phyloP scores from a whole-genome alignment of 2,797 vertebrate genomes.

The Leptatherina wallacei region DNA sequence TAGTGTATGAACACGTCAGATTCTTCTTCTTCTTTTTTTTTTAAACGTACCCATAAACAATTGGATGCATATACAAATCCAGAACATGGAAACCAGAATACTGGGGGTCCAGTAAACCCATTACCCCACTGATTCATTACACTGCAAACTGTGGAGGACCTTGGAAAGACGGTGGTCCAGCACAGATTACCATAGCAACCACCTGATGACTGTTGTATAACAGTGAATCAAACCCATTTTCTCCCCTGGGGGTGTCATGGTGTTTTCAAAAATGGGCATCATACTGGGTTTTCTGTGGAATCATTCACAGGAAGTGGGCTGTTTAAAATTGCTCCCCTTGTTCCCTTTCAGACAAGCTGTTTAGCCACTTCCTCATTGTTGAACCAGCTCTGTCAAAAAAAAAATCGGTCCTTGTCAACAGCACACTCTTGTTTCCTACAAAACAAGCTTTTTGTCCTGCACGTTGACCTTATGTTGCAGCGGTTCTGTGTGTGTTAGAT shows the following conservation, averaged over 20 bases:
- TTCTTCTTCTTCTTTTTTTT: neutral
- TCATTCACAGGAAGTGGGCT: constrained; percentile 1
- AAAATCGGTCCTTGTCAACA: neutral
- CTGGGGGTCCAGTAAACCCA: constrained; percentile 35
- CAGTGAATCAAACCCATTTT: constrained; percentile 38
- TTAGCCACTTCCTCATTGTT: neutral
- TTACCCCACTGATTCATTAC: constrained; percentile 46
- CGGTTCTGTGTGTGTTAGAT: neutral
- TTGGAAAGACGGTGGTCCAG: constrained; percentile 46
- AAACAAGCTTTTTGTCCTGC: neutral
- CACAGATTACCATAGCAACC: constrained; percentile 58
- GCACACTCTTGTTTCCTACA: neutral
- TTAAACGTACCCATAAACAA: neutral
- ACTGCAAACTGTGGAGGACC: constrained; percentile 22
- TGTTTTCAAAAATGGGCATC: constrained; percentile 35
- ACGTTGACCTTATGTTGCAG: neutral
- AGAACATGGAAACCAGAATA: constrained; percentile 25
- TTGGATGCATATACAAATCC: constrained; percentile 6
- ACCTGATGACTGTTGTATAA: constrained; percentile 55
- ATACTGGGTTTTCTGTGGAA: constrained; percentile 34
- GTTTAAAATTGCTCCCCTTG: constrained; percentile 6
- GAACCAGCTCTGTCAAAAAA: neutral
- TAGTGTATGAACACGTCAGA: no score
- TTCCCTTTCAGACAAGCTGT: neutral
- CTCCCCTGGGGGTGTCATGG: constrained; percentile 33